phyloP scores from a whole-genome alignment of 2,113 vertebrate genomes.

The Scopus umbretta region DNA sequence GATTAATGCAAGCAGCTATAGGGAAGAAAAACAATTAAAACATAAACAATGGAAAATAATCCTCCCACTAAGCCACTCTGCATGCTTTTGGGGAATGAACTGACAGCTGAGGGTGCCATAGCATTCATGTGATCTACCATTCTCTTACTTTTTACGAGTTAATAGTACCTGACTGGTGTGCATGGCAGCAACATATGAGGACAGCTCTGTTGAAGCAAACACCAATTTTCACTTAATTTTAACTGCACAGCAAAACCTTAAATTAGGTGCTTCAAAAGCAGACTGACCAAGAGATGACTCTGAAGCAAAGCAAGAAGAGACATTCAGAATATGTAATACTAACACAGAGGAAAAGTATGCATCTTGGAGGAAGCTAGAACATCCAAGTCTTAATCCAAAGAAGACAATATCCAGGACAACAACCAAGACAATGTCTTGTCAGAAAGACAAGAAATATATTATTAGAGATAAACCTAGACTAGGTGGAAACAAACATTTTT shows the following conservation, averaged over 20 bases:
- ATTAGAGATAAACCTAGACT: background rate
- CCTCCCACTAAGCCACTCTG: background rate
- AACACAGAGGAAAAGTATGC: accelerated
- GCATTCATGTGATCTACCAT: background rate
- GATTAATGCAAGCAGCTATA: background rate
- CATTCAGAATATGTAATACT: background rate
- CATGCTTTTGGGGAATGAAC: background rate
- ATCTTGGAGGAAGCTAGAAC: background rate
- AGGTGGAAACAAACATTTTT: background rate
- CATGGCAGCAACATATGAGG: background rate
- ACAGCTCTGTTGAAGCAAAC: background rate
- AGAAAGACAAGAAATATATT: background rate
- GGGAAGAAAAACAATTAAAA: slow-evolving; percentile 7
- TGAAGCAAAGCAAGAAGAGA: background rate
- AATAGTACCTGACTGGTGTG: background rate
- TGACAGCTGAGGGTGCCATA: background rate
- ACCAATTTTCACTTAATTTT: background rate
- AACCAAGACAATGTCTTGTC: background rate
- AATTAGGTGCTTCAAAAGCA: background rate
- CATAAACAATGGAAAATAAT: background rate
- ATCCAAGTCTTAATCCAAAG: background rate
- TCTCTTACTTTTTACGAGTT: background rate
- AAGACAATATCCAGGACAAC: background rate
- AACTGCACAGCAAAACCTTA: background rate
- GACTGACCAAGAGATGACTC: background rate